Conservation (phyloP, 2,113 vertebrate genomes). For the Abramis brama region DNA sequence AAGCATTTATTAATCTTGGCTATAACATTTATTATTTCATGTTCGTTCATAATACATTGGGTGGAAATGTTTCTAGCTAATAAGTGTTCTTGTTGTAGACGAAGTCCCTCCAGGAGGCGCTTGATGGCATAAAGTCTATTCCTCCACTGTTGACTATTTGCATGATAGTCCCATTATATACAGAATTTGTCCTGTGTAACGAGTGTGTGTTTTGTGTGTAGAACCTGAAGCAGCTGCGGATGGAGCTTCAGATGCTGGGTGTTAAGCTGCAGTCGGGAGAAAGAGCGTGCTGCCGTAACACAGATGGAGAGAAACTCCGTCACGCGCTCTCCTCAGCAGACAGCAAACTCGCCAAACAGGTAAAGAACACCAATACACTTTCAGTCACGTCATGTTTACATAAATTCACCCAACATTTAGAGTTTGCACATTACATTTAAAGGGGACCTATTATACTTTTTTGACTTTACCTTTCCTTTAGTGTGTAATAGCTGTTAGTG, state of each 20-base stretch:
- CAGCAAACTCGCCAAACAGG: conserved; percentile 89
- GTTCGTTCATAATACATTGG: too few relatives aligned
- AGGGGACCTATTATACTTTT: too few relatives aligned
- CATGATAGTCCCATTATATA: neutral
- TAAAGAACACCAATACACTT: conserved; percentile 44
- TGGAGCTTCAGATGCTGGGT: conserved; percentile 82
- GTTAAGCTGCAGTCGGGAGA: conserved; percentile 86
- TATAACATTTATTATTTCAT: too few relatives aligned
- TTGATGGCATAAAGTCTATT: neutral
- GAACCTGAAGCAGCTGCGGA: conserved; percentile 86
- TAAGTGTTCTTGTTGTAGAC: neutral
- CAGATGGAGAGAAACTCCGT: conserved; percentile 85
- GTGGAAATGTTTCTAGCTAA: too few relatives aligned
- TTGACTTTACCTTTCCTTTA: too few relatives aligned
- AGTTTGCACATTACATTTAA: too few relatives aligned
- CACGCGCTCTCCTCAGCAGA: conserved; percentile 82
- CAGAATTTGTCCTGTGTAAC: neutral
- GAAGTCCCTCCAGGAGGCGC: neutral
- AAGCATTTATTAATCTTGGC: too few relatives aligned
- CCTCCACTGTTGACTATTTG: neutral
- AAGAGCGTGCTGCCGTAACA: conserved; percentile 91
- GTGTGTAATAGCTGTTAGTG: too few relatives aligned
- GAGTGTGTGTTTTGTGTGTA: conserved; percentile 57
- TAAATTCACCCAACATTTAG: too few relatives aligned
- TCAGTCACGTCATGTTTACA: too few relatives aligned